A percentile compares a stretch with the other conserved stretches of the same genome.
Evolutionary conservation across 2,797 vertebrate genomes (phyloP).

Genomic region (Manis javanica): DNA sequence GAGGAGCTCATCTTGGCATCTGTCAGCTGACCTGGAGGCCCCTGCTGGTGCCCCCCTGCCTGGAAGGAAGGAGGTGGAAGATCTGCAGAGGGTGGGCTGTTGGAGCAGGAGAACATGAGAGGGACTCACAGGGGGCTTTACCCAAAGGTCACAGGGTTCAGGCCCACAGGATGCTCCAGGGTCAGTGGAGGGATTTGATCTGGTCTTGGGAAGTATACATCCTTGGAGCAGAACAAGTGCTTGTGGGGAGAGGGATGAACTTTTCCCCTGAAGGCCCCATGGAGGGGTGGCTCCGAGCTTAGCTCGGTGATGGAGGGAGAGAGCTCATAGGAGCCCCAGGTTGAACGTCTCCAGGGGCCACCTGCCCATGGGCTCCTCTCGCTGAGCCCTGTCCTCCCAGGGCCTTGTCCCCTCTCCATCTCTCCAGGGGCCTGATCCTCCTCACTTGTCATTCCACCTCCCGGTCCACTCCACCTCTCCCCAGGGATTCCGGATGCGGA

Average conservation of each 20-base stretch:
- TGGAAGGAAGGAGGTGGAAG: background rate
- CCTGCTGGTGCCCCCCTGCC: background rate
- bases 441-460: conserved; percentile 92
- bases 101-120: too few species aligned
- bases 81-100: background rate
- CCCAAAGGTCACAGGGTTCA: background rate
- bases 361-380: too few species aligned
- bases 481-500: conserved; percentile 94
- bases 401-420: background rate
- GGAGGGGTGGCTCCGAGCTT: background rate
- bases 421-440: fast-evolving
- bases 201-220: background rate
- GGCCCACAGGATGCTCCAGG: background rate
- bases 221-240: background rate
- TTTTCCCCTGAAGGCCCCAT: background rate
- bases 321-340: background rate
- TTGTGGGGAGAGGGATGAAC: background rate
- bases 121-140: background rate
- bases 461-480: conserved; percentile 95
- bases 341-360: too few species aligned
- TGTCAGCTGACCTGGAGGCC: background rate
- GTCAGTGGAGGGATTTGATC: too few species aligned
- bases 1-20: background rate
- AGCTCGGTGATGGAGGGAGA: background rate
- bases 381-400: background rate